Evolutionary conservation across 1,140 invertebrate genomes (phyloP).

Genomic region (Lepidurus packardi): DNA sequence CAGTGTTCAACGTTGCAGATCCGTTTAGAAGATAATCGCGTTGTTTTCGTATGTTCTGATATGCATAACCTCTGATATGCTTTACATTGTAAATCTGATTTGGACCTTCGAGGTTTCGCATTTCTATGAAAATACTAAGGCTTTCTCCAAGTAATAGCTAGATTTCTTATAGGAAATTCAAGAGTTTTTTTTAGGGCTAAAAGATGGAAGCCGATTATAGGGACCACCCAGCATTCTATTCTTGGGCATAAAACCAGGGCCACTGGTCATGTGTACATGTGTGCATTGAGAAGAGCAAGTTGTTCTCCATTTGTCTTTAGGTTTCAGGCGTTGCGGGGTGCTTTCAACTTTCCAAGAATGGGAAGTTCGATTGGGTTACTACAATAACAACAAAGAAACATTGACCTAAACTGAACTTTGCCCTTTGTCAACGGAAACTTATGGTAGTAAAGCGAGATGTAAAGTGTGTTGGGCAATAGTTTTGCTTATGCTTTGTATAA

Average conservation of each 20-base stretch:
- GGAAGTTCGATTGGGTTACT: not conserved
- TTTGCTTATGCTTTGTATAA: too few species aligned
- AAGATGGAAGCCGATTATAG: not conserved
- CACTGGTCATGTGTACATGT: not conserved
- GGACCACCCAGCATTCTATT: not conserved
- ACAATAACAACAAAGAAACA: not conserved
- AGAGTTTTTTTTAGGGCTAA: not conserved
- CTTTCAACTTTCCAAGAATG: not conserved
- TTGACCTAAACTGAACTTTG: conserved; percentile 3
- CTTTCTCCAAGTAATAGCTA: too few species aligned
- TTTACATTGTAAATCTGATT: too few species aligned
- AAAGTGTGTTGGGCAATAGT: not conserved
- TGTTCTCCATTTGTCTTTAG: not conserved
- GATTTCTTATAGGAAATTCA: too few species aligned
- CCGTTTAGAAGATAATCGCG: too few species aligned
- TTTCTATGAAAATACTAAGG: too few species aligned
- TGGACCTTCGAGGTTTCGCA: too few species aligned
- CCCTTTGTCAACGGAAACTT: not conserved
- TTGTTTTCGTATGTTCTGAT: too few species aligned
- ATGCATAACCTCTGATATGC: too few species aligned
- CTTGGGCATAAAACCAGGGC: not conserved
- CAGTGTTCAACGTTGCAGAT: too few species aligned
- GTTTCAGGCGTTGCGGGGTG: not conserved
- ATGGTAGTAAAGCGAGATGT: not conserved
- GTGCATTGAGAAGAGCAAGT: not conserved